Evolutionary conservation across 1,140 invertebrate species (phyloP).

Genomic region (Himalopsyche phryganea): DNA sequence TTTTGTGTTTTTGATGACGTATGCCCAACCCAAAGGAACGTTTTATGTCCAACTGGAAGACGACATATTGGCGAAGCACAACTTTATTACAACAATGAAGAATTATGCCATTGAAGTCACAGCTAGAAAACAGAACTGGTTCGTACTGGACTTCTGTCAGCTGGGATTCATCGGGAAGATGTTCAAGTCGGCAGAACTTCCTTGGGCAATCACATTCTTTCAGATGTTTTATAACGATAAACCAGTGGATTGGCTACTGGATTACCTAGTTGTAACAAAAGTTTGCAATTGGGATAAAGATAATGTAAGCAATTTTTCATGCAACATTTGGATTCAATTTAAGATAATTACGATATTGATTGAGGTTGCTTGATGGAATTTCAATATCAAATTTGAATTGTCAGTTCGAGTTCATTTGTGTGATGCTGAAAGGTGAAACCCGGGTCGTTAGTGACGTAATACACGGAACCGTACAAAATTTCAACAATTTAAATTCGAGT

Average conservation of each 20-base stretch:
- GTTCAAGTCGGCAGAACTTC: constrained; percentile 86
- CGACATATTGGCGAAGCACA: constrained; percentile 86
- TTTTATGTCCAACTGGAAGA: constrained; percentile 92
- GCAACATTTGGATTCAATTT: background rate
- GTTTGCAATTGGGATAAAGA: constrained; percentile 85
- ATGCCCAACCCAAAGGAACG: constrained; percentile 75
- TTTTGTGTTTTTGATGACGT: constrained; percentile 95
- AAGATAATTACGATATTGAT: constrained; percentile 4
- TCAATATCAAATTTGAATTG: no score
- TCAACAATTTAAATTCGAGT: no score
- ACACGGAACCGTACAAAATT: no score
- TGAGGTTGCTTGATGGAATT: no score
- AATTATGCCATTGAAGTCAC: constrained; percentile 80
- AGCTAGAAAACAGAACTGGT: constrained; percentile 76
- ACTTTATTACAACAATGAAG: constrained; percentile 84
- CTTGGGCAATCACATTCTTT: constrained; percentile 88
- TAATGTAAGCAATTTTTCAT: constrained; percentile 58
- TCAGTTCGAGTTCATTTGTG: no score
- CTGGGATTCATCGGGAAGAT: constrained; percentile 93
- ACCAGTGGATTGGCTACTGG: constrained; percentile 94
- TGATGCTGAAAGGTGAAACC: no score
- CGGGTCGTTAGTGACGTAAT: no score
- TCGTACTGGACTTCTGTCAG: constrained; percentile 92
- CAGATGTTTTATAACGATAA: constrained; percentile 95
- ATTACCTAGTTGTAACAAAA: constrained; percentile 87